Conservation (phyloP, 2,113 vertebrate species). For the Cyanoramphus novaezelandiae region DNA sequence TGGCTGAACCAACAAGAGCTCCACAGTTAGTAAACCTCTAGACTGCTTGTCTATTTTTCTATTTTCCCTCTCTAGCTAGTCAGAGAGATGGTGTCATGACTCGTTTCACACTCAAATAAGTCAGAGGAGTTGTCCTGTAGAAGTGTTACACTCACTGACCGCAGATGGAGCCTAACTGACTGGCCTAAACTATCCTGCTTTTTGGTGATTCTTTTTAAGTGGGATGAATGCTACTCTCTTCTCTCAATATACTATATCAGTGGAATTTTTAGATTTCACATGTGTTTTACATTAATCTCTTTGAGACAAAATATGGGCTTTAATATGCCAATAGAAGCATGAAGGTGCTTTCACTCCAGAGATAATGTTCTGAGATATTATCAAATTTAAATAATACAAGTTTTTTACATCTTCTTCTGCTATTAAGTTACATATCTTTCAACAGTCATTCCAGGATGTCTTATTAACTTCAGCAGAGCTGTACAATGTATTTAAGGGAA, state of each 20-base stretch:
- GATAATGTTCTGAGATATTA: neutral
- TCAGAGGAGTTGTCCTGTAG: neutral
- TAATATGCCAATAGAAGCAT: neutral
- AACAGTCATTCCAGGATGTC: neutral
- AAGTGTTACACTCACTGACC: neutral
- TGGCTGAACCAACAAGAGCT: neutral
- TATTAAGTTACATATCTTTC: neutral
- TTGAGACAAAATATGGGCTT: neutral
- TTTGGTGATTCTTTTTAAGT: neutral
- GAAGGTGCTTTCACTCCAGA: neutral
- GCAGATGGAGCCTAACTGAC: neutral
- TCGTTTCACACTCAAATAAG: neutral
- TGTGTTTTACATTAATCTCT: neutral
- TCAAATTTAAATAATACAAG: neutral
- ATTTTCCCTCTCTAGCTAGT: neutral
- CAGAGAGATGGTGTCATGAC: neutral
- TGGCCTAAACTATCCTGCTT: neutral
- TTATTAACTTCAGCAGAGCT: constrained; percentile 8
- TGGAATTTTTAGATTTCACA: neutral
- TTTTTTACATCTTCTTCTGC: constrained; percentile 8
- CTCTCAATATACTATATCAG: neutral
- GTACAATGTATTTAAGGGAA: neutral
- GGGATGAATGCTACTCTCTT: neutral
- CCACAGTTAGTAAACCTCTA: neutral
- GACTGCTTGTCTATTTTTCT: neutral